A percentile compares a stretch with the other conserved stretches of the same genome.
Evolutionary conservation across 2,113 vertebrate genomes (phyloP).

Genomic region (Cochlearius cochlearius): DNA sequence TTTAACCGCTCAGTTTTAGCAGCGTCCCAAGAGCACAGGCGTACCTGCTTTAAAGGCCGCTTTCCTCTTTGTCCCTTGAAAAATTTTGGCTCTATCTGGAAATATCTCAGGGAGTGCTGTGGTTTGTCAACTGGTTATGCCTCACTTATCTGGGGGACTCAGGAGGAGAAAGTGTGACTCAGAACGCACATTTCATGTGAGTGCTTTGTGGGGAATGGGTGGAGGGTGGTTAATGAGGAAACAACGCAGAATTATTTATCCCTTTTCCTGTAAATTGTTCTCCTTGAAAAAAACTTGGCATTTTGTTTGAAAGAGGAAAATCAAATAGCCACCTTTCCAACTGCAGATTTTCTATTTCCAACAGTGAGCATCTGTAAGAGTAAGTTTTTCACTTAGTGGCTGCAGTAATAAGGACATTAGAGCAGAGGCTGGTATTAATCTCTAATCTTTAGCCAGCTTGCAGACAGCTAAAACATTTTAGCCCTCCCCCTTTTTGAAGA

Average conservation of each 20-base stretch:
- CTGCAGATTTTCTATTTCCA: neutral
- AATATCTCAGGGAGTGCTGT: neutral
- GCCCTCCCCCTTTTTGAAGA: neutral
- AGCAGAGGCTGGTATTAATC: neutral
- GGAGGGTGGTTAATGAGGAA: slow-evolving; percentile 1
- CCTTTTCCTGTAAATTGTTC: neutral
- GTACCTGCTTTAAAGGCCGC: neutral
- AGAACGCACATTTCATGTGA: neutral
- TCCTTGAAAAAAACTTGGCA: neutral
- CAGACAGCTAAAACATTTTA: neutral
- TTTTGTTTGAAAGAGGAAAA: neutral
- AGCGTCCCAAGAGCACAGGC: neutral
- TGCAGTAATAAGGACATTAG: neutral
- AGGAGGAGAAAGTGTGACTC: neutral
- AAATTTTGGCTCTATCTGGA: neutral
- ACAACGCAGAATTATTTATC: neutral
- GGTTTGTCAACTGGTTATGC: neutral
- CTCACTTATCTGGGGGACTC: neutral
- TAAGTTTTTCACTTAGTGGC: neutral
- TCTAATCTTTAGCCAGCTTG: neutral
- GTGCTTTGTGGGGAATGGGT: neutral
- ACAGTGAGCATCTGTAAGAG: neutral
- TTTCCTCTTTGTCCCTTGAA: neutral
- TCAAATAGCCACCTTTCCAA: neutral
- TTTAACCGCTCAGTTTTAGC: neutral